Evolutionary conservation across 2,888 invertebrate genomes (phyloP).

Genomic region (Tetrapedia diversipes): DNA sequence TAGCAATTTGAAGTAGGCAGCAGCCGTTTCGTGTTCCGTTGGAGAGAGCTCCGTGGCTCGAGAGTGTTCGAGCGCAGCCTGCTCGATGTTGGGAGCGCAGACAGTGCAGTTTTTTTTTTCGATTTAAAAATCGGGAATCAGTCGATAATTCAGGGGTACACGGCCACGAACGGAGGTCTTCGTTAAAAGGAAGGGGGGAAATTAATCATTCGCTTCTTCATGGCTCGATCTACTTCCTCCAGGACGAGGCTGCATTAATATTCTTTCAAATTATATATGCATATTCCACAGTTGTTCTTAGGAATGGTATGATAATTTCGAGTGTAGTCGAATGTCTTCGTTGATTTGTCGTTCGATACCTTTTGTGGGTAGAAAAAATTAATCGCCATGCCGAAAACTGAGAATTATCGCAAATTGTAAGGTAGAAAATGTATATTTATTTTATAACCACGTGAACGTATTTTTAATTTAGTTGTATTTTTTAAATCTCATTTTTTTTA

Average conservation of each 20-base stretch:
- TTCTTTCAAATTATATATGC: neutral
- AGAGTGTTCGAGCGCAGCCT: slow-evolving; percentile 29
- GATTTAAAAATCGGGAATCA: slow-evolving; percentile 24
- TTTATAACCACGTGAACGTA: too few species aligned
- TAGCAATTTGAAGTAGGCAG: slow-evolving; percentile 45
- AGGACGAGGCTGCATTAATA: neutral
- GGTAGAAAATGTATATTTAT: too few species aligned
- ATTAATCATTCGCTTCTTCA: slow-evolving; percentile 29
- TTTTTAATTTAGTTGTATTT: too few species aligned
- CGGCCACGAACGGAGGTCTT: slow-evolving; percentile 6
- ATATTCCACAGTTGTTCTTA: neutral
- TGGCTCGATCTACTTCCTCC: neutral
- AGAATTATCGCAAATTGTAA: too few species aligned
- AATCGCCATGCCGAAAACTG: too few species aligned
- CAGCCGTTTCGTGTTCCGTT: slow-evolving; percentile 30
- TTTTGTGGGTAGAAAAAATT: too few species aligned
- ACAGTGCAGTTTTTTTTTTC: too few species aligned
- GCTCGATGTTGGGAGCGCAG: too few species aligned
- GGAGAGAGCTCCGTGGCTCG: slow-evolving; percentile 1
- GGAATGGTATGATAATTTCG: neutral
- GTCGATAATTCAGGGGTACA: slow-evolving; percentile 25
- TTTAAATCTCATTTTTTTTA: too few species aligned
- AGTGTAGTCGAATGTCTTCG: neutral
- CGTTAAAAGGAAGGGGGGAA: slow-evolving; percentile 6
- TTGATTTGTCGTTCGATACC: too few species aligned